Evolutionary conservation across 2,797 vertebrate genomes (phyloP).

Genomic region (Acridotheres tristis): DNA sequence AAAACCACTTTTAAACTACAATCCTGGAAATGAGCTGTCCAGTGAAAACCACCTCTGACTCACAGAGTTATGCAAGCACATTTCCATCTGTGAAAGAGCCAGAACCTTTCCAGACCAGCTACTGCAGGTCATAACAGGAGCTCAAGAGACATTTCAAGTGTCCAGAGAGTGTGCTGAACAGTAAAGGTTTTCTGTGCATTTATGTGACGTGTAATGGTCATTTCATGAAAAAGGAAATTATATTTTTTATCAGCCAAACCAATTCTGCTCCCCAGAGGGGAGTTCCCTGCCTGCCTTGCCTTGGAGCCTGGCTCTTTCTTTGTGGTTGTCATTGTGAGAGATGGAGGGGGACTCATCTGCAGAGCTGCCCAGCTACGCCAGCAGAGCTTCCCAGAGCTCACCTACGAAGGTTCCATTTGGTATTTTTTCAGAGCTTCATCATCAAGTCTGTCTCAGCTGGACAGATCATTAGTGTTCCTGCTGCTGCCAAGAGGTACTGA

Average conservation of each 20-base stretch:
- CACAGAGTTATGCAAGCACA: background rate
- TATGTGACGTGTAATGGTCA: background rate
- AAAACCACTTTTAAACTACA: background rate
- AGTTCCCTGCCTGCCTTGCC: background rate
- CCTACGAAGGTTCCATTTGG: background rate
- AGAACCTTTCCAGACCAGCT: background rate
- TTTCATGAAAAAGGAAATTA: background rate
- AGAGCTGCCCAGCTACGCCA: background rate
- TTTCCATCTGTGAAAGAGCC: background rate
- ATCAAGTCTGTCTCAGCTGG: background rate
- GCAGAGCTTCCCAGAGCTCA: background rate
- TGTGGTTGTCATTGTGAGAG: rapidly evolving
- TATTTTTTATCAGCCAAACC: background rate
- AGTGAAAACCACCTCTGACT: background rate
- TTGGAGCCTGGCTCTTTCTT: background rate
- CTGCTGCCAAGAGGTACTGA: background rate
- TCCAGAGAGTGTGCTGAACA: background rate
- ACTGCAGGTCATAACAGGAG: background rate
- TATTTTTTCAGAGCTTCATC: background rate
- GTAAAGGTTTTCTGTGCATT: background rate
- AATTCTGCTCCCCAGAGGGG: background rate
- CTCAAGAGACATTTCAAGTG: background rate
- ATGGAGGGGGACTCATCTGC: rapidly evolving
- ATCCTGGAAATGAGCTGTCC: conserved; percentile 4
- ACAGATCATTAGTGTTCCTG: background rate